Base-by-base conservation (phyloP, 2,113 vertebrate species). In the Prinia subflava region DNA sequence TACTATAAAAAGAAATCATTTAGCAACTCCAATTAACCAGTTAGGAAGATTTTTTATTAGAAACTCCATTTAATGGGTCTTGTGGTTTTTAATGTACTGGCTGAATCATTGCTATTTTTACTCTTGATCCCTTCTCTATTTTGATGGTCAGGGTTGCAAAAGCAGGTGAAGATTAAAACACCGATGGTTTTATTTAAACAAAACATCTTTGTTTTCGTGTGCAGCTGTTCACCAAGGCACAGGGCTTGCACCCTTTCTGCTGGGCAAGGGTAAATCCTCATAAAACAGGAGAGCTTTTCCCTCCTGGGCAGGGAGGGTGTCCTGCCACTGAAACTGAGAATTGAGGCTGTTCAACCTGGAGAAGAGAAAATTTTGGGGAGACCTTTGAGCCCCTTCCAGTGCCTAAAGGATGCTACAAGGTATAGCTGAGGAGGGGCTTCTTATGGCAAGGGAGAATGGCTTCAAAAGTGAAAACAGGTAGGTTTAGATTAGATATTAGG, bases 1-100 rank as follows among this genome's bases (percentile, higher is more conserved):
- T 92, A 73, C 97, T 94, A 97, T 97, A 97, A 98, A 98, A 98
- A 94, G 94, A 97, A 97, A 97, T 97, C 83, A 97, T 97, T 98
- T 98, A 97, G 96, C 86, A 97, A 97, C 83, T 89, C 64, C 83
- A 94, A 93, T 97, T 98, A 96, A 94, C 81, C 87, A 95, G 88
- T 97, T 97, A 93, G 77, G 90, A 85, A 88, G 82, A 95, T 92
- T 91, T 97, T 95, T 97, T 95, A 97, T 96, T 97, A 97, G 94
- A 95, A 97, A 93, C 46, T 95, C 41, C 62, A 77, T 94, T 94
- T 96, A 94, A 95, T 95, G 71, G 41, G 53, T 94, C 87, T 87
- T 88, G 35, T 78, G 80, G 31, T 73, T 95, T 95, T 94, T 95
- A 94, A 92, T 84, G 52, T 55, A 87, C 60, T 95, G 88, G 24